These are phyloP conservation scores for Thomomys bottae DNA, from an alignment of 2,113 vertebrate species.

Conservation along the genomic window DNA sequence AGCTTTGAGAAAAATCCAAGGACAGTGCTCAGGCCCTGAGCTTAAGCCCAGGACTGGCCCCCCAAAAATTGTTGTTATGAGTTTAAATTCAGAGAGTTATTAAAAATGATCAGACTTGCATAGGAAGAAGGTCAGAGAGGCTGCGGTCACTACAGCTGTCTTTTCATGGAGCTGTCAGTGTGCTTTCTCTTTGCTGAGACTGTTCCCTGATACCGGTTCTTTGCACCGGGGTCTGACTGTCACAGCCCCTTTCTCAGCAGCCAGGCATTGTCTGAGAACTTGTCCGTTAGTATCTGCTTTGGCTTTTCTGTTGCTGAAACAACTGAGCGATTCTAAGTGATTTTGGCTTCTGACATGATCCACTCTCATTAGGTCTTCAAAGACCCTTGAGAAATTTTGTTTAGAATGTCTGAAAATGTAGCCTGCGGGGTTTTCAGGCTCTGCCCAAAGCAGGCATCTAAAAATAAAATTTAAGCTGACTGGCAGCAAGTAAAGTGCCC, in stretches of 20 bases:
- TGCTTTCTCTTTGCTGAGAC: neutral
- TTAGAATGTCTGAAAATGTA: conserved; percentile 26
- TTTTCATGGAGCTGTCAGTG: neutral
- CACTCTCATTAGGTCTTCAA: neutral
- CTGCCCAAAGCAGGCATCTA: conserved; percentile 65
- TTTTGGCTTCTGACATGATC: neutral
- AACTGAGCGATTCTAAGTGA: neutral
- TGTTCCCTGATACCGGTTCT: rapidly evolving
- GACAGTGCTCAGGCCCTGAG: too few species aligned
- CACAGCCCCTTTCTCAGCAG: neutral
- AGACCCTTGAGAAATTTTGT: conserved; percentile 40
- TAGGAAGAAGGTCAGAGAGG: neutral
- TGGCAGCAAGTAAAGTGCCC: conserved; percentile 66
- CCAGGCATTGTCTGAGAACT: rapidly evolving
- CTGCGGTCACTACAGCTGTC: too few species aligned
- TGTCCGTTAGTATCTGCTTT: neutral
- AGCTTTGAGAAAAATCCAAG: too few species aligned
- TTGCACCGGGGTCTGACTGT: neutral
- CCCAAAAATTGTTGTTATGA: too few species aligned
- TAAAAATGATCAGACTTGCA: neutral
- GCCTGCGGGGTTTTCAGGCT: conserved; percentile 49
- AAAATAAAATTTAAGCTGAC: conserved; percentile 73
- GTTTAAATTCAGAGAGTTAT: neutral
- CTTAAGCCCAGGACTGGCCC: too few species aligned
- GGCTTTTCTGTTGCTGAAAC: neutral